phyloP scores from a whole-genome alignment of 2,888 invertebrate species.

The Zygogramma bicolorata region DNA sequence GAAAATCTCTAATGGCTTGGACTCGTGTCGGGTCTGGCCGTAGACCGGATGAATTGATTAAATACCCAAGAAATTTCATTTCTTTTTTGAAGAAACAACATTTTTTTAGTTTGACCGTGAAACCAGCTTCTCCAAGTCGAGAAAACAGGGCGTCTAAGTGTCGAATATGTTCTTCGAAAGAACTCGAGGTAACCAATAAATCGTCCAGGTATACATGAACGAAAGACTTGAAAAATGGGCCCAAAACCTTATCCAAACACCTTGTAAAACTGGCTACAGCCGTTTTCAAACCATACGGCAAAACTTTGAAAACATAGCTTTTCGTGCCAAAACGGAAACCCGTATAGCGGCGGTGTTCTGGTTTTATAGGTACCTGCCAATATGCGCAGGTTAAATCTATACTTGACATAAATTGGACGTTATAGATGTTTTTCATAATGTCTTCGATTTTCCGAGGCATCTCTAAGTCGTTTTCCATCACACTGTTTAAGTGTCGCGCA shows the following conservation, averaged over 20 bases:
- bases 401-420: no score
- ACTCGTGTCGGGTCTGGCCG: not conserved
- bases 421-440: no score
- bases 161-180: slow-evolving; percentile 37
- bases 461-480: slow-evolving; percentile 22
- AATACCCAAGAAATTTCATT: slow-evolving; percentile 12
- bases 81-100: not conserved
- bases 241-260: slow-evolving; percentile 36
- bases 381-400: no score
- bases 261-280: slow-evolving; percentile 34
- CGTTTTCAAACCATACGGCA: slow-evolving; percentile 37
- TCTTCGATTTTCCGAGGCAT: no score
- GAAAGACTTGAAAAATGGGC: slow-evolving; percentile 34
- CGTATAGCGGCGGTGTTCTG: no score
- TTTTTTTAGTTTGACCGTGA: slow-evolving; percentile 15
- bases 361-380: no score
- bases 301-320: slow-evolving; percentile 43
- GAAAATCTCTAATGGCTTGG: not conserved
- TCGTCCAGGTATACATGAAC: slow-evolving; percentile 40
- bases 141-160: slow-evolving; percentile 24
- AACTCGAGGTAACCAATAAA: slow-evolving; percentile 35
- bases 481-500: slow-evolving; percentile 26
- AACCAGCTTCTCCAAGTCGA: slow-evolving; percentile 7
- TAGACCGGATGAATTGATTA: not conserved
- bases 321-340: slow-evolving; percentile 42